Evolutionary conservation across 2,797 vertebrate genomes (phyloP), one percentile per base, ranked within the genome.

Genomic region (Lophius americanus): DNA sequence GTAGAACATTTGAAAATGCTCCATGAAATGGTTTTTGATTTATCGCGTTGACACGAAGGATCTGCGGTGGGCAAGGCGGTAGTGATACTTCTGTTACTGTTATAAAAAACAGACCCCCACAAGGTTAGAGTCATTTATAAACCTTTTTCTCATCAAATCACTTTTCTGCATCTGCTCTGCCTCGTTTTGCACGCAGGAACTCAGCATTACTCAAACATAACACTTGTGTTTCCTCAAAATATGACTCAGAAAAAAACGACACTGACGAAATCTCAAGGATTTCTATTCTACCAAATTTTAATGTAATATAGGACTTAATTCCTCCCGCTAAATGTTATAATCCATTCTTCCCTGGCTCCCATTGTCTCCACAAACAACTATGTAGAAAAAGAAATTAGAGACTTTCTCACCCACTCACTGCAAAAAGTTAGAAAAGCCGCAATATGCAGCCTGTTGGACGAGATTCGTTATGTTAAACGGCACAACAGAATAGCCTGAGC

Each of bases 381-480:
- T 9, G 9, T 2, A 4, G 7, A 49, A 49, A 7, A 49, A 14
- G 8, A 7, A 7, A n/a, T n/a, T 2, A 13, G 3, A 2, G 37
- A 10, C 3, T 69, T 65, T 23, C 23, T 23, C 23, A 23, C 23
- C 37, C 4, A 65, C 39, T 50, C 6, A 4, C 13, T 35, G 9
- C 4, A 6, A 51, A 62, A 61, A 14, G 51, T 60, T 59, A 9
- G 38, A 41, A 39, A 65, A 62, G 50, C 51, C 53, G 32, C 10
- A 46, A n/a, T 39, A 2, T 50, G 14, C 48, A 58, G 33, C 44
- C 48, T 64, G 55, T 48, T 58, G 52, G 33, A 55, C 51, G 57
- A 42, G 42, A 64, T 69, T 52, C 60, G 51, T 70, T 47, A 7
- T 57, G 64, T 64, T 50, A n/a, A 60, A 23, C 23, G 23, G 23